Evolutionary conservation across 2,888 invertebrate genomes (phyloP), one percentile per base, ranked within the genome.

Genomic region (Odontomyia ornata): DNA sequence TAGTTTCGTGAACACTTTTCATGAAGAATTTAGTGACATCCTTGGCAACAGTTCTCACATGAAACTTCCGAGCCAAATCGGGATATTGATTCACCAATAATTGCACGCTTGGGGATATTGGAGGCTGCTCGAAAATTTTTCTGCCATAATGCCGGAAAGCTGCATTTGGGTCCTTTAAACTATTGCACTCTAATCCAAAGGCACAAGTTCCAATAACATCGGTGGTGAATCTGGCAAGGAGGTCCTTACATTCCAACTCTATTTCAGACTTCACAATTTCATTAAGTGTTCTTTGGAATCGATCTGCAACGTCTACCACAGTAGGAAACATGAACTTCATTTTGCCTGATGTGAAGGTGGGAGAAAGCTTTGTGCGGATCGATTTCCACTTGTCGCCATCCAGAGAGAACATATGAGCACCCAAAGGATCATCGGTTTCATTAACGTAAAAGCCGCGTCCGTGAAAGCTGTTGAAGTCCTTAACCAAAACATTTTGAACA

Each of bases 271-370:
- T 76, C 60, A 78, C 52, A 7, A 77, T 76, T 13, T 82, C 69
- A n/a, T 79, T 82, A 0, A 85, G 23, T 0, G 79, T 76, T 0
- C 75, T 67, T 2, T 80, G 79, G 43, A 83, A 81, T 18, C 65
- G 18, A 9, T 80, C 75, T 0, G 84, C 83, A 43, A 87, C 86
- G 0, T 80, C 79, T 0, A 82, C 77, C 11, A 88, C 80, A 0
- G 84, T 83, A 7, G 82, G 82, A 67, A 87, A 88, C 88, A 88
- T 88, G 28, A 82, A 83, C 79, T 87, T 88, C 83, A 89, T 87
- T 80, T 87, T 88, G 4, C 88, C 88, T 0, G 88, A 85, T 0
- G 88, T 87, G 75, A 89, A 89, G 0, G 87, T 86, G 0, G 89
- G 88, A 0, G 88, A 86, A 28, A 89, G 77, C 69, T 88, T 87